Evolutionary conservation across 2,113 vertebrate species (phyloP).

Genomic region (Nannospalax galili): DNA sequence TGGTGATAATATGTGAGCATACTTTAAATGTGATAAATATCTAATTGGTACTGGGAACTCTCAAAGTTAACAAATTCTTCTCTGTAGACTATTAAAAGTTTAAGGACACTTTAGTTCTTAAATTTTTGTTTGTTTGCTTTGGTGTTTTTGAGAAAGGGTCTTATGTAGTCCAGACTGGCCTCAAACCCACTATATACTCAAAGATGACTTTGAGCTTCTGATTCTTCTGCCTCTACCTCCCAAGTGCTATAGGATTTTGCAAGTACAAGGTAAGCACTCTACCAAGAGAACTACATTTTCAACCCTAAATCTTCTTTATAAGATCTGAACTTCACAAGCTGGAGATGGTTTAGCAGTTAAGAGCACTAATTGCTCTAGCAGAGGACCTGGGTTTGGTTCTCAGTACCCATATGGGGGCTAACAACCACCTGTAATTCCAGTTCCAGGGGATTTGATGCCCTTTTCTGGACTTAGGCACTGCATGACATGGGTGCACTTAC

Average conservation of each 20-base stretch:
- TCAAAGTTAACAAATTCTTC: constrained; percentile 28
- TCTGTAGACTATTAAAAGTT: neutral
- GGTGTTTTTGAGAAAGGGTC: neutral
- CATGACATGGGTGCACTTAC: too few relatives aligned
- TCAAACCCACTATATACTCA: neutral
- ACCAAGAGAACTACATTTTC: neutral
- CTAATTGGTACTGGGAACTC: neutral
- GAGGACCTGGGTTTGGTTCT: too few relatives aligned
- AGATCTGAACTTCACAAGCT: neutral
- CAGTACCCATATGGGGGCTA: too few relatives aligned
- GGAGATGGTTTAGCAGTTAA: too few relatives aligned
- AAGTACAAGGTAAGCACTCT: neutral
- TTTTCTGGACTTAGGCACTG: too few relatives aligned
- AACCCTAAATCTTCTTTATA: neutral
- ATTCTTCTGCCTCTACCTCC: neutral
- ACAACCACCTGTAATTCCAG: too few relatives aligned
- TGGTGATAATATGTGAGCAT: neutral
- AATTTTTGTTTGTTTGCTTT: neutral
- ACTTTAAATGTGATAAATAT: neutral
- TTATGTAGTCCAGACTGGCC: neutral
- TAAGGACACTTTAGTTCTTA: constrained; percentile 11
- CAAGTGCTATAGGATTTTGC: neutral
- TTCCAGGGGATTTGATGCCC: too few relatives aligned
- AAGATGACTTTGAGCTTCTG: neutral
- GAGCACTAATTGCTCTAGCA: too few relatives aligned